Evolutionary conservation across 2,797 vertebrate species (phyloP), one percentile per base, ranked within the genome.

Genomic region (Microchirus variegatus): DNA sequence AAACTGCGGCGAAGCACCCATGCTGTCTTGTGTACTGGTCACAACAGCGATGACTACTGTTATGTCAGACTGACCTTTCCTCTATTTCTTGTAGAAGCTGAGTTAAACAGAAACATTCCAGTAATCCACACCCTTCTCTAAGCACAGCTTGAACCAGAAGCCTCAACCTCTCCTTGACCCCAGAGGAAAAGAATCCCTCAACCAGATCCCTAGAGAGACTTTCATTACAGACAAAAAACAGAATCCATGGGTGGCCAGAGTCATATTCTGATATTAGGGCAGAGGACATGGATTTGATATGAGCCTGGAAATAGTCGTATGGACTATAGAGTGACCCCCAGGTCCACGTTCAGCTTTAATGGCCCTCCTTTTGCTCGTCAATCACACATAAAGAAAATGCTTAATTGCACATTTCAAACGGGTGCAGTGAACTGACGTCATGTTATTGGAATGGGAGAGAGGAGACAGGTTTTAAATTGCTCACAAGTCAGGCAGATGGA

Each of bases 141-240:
- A 79, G 84, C 78, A 54, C 82, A 80, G 80, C 67, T 78, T 84
- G 83, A 86, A 84, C 86, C 78, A 81, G 74, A 70, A 89, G 81
- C 83, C 81, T 87, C 79, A 80, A 86, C 87, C 85, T 90, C 85
- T 82, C 91, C 89, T 93, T 93, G 92, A 92, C 90, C 91, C 86
- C 68, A 41, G 60, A 83, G 85, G 86, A 92, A 92, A 88, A 73
- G 77, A 87, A 91, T 89, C 86, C 82, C 70, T 87, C 57, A 40
- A 77, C 69, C 82, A 52, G 63, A 79, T 90, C 91, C 89, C 89
- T 44, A 13, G 89, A 88, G 91, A 75, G 87, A 83, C 82, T 92
- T 89, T 85, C 70, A 82, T 91, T 92, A 89, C 90, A 82, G 77
- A 85, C 81, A 73, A 83, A 83, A 88, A 87, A 85, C 85, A 87